phyloP scores from a whole-genome alignment of 2,113 vertebrate species.

The Cygnus buccinator region DNA sequence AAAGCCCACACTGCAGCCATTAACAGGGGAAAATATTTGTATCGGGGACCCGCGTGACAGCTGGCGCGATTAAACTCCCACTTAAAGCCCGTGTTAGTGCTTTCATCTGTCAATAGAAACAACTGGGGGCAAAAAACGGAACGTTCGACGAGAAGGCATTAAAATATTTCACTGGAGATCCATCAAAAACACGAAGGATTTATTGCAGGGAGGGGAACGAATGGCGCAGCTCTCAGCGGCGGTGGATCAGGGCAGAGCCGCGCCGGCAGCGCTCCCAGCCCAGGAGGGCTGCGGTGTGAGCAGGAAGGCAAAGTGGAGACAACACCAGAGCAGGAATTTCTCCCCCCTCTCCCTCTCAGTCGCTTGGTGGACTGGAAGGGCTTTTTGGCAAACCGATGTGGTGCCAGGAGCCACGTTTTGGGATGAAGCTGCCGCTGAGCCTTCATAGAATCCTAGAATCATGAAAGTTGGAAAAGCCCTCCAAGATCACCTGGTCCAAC shows the following conservation, averaged over 20 bases:
- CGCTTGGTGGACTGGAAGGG: background rate
- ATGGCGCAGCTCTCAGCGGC: background rate
- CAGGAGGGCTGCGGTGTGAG: background rate
- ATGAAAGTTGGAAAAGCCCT: too few relatives aligned
- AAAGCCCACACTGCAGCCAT: slow-evolving; percentile 6
- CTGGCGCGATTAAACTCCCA: slow-evolving; percentile 6
- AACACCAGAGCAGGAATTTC: accelerated
- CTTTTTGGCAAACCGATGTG: background rate
- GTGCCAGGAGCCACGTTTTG: background rate
- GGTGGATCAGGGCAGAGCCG: background rate
- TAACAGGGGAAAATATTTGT: slow-evolving; percentile 14
- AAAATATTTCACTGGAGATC: background rate
- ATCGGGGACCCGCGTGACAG: background rate
- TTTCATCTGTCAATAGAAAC: background rate
- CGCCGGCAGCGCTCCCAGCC: background rate
- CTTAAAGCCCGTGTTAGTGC: background rate
- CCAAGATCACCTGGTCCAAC: too few relatives aligned
- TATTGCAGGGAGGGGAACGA: background rate
- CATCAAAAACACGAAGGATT: background rate
- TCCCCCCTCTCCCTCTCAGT: background rate
- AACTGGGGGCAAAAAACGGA: background rate
- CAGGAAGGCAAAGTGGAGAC: background rate
- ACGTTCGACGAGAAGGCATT: accelerated
- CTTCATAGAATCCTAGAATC: too few relatives aligned
- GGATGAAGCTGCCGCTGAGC: background rate